A percentile compares a stretch with the other conserved stretches of the same genome.
Conservation (phyloP, 2,113 vertebrate species). For the Formicarius rufipectus region DNA sequence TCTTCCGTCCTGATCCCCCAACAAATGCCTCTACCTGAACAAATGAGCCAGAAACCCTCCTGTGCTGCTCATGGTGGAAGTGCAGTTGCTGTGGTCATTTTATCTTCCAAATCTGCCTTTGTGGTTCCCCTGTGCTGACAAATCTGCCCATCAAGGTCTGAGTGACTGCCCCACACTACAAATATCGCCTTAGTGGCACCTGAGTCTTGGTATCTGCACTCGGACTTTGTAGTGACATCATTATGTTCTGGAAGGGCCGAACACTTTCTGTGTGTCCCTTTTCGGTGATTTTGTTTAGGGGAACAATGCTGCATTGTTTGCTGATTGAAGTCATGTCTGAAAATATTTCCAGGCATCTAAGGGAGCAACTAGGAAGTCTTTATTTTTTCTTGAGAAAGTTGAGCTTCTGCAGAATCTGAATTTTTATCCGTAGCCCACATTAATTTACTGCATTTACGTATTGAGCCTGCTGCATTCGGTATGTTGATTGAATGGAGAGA, state of each 20-base stretch:
- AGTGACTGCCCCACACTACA: not conserved
- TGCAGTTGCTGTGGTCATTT: not conserved
- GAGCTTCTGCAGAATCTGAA: not conserved
- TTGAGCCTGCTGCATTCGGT: not conserved
- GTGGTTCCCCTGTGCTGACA: not conserved
- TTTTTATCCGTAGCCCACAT: not conserved
- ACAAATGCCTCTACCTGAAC: not conserved
- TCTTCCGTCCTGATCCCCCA: not conserved
- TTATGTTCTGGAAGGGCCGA: not conserved
- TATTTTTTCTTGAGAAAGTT: not conserved
- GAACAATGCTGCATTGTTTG: not conserved
- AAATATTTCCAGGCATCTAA: not conserved
- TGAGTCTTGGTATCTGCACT: not conserved
- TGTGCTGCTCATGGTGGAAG: not conserved
- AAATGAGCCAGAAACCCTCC: not conserved
- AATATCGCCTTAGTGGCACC: not conserved
- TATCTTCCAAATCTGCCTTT: not conserved
- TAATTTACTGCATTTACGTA: not conserved
- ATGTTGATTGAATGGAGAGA: not conserved
- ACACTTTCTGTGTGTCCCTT: accelerated
- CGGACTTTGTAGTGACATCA: not conserved
- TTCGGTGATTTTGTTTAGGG: not conserved
- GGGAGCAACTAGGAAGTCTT: not conserved
- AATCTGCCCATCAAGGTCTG: not conserved
- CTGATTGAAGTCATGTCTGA: not conserved